Evolutionary conservation across 2,797 vertebrate genomes (phyloP), one percentile per base, ranked within the genome.

Genomic region (Gymnothorax javanicus): DNA sequence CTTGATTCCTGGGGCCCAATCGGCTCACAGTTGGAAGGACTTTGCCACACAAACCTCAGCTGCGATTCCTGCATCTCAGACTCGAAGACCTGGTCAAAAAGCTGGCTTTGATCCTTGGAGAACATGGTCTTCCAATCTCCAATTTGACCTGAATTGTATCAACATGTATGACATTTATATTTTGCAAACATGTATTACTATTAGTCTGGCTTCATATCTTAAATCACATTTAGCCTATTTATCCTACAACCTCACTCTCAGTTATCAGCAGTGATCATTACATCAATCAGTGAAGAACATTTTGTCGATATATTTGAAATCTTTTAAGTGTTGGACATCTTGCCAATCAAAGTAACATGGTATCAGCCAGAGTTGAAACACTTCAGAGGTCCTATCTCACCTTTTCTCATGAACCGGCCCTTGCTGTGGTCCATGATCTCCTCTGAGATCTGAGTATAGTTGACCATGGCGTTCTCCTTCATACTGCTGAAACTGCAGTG

Each of bases 361-460:
- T 60, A 60, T 15, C 58, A 60, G 2, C 12, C 58, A 60, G 58
- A 60, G 15, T 60, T 43, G 33, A 43, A 43, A 43, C 33, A 1
- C 33, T 43, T 43, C 2, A 2, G 2, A 43, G 33, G 33, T 43
- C 2, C 23, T 81, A 17, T 3, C 91, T 83, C 84, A 97, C 97
- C 98, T 94, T 97, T 97, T 85, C 97, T 95, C 96, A 98, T 96
- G 94, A 99, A 99, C 83, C 88, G 83, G 25, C 97, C 94, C 89
- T 94, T 96, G 88, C 89, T 96, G 73, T 97, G 96, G 92, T 98
- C 96, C 90, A 98, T 90, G 89, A 98, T 95, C 33, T 96, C 94
- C 0, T 57, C 0, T 1, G 95, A 73, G 20, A 97, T 17, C 0
- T 95, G 94, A 0, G 91, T 93, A 87, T 96, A 97, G 91, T 98